A percentile compares a stretch with the other conserved stretches of the same genome.
Conservation (phyloP, 2,113 vertebrate genomes). For the Colistium nudipinnis region DNA sequence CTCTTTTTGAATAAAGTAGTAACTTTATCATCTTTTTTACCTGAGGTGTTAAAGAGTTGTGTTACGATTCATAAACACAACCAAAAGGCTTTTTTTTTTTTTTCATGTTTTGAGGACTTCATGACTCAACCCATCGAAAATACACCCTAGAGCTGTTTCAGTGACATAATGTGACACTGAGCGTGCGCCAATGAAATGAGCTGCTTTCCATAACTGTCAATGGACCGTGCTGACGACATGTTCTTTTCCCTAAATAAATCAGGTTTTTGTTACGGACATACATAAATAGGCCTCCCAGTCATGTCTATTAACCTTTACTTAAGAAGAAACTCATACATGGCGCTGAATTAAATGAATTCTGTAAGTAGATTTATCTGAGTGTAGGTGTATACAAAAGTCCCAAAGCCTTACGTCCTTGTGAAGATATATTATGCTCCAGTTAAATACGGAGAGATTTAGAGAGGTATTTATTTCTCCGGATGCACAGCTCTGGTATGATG, state of each 20-base stretch:
- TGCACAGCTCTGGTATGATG: slow-evolving; percentile 22
- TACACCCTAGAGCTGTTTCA: slow-evolving; percentile 48
- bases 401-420: background rate
- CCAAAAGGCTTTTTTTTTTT: slow-evolving; percentile 21
- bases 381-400: slow-evolving; percentile 20
- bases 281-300: too few relatives aligned
- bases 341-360: slow-evolving; percentile 22
- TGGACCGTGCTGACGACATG: slow-evolving; percentile 49
- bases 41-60: too few relatives aligned
- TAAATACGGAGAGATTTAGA: slow-evolving; percentile 17
- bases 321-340: slow-evolving; percentile 6
- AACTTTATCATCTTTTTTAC: slow-evolving; percentile 47
- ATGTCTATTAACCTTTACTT: too few relatives aligned
- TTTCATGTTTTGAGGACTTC: slow-evolving; percentile 23
- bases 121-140: slow-evolving; percentile 62
- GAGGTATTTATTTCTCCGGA: slow-evolving; percentile 1
- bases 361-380: slow-evolving; percentile 9
- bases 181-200: slow-evolving; percentile 61
- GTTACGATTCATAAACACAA: slow-evolving; percentile 45
- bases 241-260: slow-evolving; percentile 52
- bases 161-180: slow-evolving; percentile 49
- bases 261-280: slow-evolving; percentile 24
- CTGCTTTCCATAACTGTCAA: slow-evolving; percentile 51
- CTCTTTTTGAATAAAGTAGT: slow-evolving; percentile 49
- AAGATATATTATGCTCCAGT: background rate